Evolutionary conservation across 1,140 invertebrate species (phyloP), one percentile per base, ranked within the genome.

Genomic region (Linepithema humile): DNA sequence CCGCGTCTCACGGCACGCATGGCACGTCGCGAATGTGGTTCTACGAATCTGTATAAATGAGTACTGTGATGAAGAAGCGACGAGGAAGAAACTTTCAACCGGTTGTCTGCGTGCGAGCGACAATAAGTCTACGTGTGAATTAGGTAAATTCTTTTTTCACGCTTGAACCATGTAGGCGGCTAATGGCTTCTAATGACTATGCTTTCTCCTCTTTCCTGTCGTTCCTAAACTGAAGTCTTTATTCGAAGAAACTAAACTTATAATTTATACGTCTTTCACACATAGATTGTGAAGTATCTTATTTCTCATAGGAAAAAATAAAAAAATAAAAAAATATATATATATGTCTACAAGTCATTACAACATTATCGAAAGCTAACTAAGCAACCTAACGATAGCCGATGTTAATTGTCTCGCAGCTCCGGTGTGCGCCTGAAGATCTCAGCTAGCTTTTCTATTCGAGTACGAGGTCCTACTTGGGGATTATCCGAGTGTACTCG

Each of bases 401-500:
- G n/a, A n/a, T n/a, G n/a, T n/a, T n/a, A n/a, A n/a, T n/a, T n/a
- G n/a, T n/a, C n/a, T n/a, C n/a, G n/a, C n/a, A n/a, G n/a, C n/a
- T n/a, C n/a, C n/a, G n/a, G n/a, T n/a, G n/a, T n/a, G n/a, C n/a
- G n/a, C n/a, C 7, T 5, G 26, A 17, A 65, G 23, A 32, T 12
- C 48, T 35, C 15, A 65, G 59, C 40, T n/a, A 17, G n/a, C 7
- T 7, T 62, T 43, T 15, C 17, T 29, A 77, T 38, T 48, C 29
- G 20, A 17, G 60, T 38, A 15, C 60, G 29, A 50, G 32, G 48
- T 78, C 23, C 43, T 69, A 32, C 35, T 3, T 17, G 23, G 62
- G 23, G 45, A 70, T 70, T 78, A 53, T 80, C 55, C 12, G 64
- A 80, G 50, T 78, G 35, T 78, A 69, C 75, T 78, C 62, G 20